A percentile compares a stretch with the other conserved stretches of the same genome.
phyloP scores from a whole-genome alignment of 2,888 invertebrate genomes.

The Asteroscopus sphinx region DNA sequence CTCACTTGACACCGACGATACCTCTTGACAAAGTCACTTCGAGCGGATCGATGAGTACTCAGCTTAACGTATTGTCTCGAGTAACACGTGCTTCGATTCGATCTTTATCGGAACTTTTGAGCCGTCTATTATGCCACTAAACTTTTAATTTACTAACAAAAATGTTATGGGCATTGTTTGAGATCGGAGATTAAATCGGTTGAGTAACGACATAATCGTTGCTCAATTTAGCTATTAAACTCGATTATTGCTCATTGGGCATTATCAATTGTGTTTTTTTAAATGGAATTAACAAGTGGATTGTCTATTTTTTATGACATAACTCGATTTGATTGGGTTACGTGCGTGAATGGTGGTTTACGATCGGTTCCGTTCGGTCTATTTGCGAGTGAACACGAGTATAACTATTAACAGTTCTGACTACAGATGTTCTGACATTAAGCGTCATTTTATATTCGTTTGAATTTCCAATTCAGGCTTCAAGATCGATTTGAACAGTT shows the following conservation, averaged over 20 bases:
- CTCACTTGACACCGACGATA: constrained; percentile 83
- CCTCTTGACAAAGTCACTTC: constrained; percentile 81
- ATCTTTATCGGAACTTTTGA: constrained; percentile 64
- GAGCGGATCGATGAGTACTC: constrained; percentile 66
- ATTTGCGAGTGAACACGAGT: constrained; percentile 21
- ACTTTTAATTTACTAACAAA: constrained; percentile 59
- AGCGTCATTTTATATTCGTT: constrained; percentile 7
- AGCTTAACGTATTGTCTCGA: constrained; percentile 63
- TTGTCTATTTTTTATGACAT: constrained; percentile 43
- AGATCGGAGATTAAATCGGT: constrained; percentile 39
- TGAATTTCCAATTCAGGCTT: not conserved
- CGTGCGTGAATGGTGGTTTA: constrained; percentile 33
- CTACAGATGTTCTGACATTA: not conserved
- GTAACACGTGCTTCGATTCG: constrained; percentile 62
- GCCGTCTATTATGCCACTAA: constrained; percentile 45
- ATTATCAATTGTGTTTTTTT: constrained; percentile 49
- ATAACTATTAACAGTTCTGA: constrained; percentile 1
- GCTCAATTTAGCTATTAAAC: constrained; percentile 52
- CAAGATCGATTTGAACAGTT: too few species aligned
- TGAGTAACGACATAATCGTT: constrained; percentile 50
- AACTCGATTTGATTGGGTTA: constrained; percentile 47
- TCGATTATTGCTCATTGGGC: constrained; percentile 49
- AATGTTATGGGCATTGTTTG: constrained; percentile 46
- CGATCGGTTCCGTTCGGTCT: constrained; percentile 42
- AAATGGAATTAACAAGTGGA: constrained; percentile 45